Evolutionary conservation across 2,888 invertebrate genomes (phyloP), one percentile per base, ranked within the genome.

Genomic region (Coelinius sp.): DNA sequence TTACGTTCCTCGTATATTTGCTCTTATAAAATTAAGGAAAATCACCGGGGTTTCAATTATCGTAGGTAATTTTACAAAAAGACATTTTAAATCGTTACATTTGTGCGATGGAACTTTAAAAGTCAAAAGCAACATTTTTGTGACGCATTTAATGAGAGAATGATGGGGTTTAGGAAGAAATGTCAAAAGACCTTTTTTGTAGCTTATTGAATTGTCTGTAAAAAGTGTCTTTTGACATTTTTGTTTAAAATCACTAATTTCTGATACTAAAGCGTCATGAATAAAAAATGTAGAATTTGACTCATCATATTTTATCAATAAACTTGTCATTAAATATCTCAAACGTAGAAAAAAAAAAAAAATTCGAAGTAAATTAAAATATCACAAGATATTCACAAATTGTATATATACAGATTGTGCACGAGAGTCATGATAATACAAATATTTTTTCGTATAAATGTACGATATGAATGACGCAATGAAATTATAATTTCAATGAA

Each of bases 391-490:
- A 35, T 35, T 35, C 35, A 35, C 35, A 35, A 12, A 41, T 41
- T 41, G 41, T 1, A 41, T 41, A 41, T 35, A 59, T 31, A 59
- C 59, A 59, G 35, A 59, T 59, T 59, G 59, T 59, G 59, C 35
- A 59, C 59, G 35, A 7, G 20, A 59, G 14, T 6, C 22, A 22
- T 22, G 52, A 52, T 56, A 17, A 35, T 59, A 31, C 5, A 35
- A 35, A 35, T 31, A n/a, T 35, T 7, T n/a, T 59, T 35, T 35
- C n/a, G 31, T 59, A 59, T 59, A 59, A 59, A 59, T 59, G 25
- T 59, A 59, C 31, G 59, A 59, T 59, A 59, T 59, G 59, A 59
- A 59, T 59, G 59, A 31, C 59, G 14, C n/a, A 52, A 27, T 25
- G 56, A 14, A 35, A 59, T 59, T 17, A 31, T 49, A 49, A 49